Base-by-base conservation (phyloP, 1,140 invertebrate genomes). In the Conus betulinus region DNA sequence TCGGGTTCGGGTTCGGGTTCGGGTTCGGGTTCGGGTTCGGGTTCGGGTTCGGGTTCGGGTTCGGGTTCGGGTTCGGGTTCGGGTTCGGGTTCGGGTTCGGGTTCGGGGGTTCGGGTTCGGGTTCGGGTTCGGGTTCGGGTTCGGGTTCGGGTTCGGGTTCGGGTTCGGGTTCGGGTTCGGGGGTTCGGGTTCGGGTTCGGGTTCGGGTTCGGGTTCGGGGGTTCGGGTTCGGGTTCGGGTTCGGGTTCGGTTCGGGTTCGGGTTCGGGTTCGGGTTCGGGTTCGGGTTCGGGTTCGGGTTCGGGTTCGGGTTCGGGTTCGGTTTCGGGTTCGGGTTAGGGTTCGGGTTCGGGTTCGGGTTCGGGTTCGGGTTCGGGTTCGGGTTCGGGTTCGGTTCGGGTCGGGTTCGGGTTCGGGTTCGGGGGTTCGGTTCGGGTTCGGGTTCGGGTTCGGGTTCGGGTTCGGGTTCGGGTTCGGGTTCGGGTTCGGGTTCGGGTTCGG, bases 391-490 rank as follows among this genome's bases (percentile, higher is more conserved):
- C n/a, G n/a, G n/a, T n/a, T n/a, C n/a, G n/a, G n/a, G n/a, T n/a
- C n/a, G n/a, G n/a, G n/a, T n/a, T n/a, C n/a, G n/a, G n/a, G n/a
- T n/a, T n/a, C n/a, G n/a, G n/a, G n/a, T n/a, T n/a, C n/a, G n/a
- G n/a, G n/a, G n/a, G n/a, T n/a, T n/a, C n/a, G n/a, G n/a, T n/a
- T n/a, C n/a, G n/a, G n/a, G n/a, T n/a, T n/a, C 87, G 90, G 90
- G 90, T 90, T 90, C 89, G 90, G 90, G 90, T 90, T 90, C 89
- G 90, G 90, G 90, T 90, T 90, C 87, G 88, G 90, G 90, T 89
- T 90, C 88, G 63, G 63, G 63, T 67, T 67, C 11, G 63, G 63
- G 63, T 67, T 67, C 11, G 63, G 63, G 63, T 67, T 67, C 11
- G 63, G 63, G 63, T 67, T 67, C 11, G 89, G 89, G 87, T 90